Evolutionary conservation across 2,797 vertebrate species (phyloP).

Genomic region (Takifugu ocellatus): DNA sequence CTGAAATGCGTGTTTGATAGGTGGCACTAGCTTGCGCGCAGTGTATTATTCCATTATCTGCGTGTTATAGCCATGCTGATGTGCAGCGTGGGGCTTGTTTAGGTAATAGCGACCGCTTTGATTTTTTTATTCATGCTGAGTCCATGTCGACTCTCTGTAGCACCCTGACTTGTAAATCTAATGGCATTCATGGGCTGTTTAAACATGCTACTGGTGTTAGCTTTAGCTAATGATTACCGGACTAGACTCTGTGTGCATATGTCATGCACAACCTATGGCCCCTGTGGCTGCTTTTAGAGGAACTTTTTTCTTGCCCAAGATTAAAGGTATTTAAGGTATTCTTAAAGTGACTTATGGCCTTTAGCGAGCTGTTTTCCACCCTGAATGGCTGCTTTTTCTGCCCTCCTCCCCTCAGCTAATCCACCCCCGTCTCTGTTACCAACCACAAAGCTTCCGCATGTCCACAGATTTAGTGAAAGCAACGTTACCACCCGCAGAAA

Average conservation of each 20-base stretch:
- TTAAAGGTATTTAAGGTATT: conserved; percentile 36
- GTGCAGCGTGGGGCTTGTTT: conserved; percentile 2
- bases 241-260: not conserved
- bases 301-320: conserved; percentile 15
- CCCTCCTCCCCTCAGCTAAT: conserved; percentile 8
- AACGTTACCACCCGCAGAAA: conserved; percentile 28
- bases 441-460: conserved; percentile 38
- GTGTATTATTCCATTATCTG: conserved; percentile 26
- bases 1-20: conserved; percentile 20
- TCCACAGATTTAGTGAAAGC: conserved; percentile 33
- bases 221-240: not conserved
- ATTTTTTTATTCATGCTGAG: not conserved
- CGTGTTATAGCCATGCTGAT: conserved; percentile 25
- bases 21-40: conserved; percentile 25
- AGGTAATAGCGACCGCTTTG: not conserved
- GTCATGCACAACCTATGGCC: conserved; percentile 13
- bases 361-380: conserved; percentile 9
- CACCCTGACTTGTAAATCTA: too few relatives aligned
- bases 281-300: conserved; percentile 8
- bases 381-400: conserved; percentile 8
- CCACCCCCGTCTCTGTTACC: conserved; percentile 17
- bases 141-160: not conserved
- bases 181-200: not conserved
- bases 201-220: not conserved
- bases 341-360: conserved; percentile 33